These are phyloP conservation scores for Tiliacea aurago DNA, from an alignment of 2,888 invertebrate genomes.

Conservation along the genomic window DNA sequence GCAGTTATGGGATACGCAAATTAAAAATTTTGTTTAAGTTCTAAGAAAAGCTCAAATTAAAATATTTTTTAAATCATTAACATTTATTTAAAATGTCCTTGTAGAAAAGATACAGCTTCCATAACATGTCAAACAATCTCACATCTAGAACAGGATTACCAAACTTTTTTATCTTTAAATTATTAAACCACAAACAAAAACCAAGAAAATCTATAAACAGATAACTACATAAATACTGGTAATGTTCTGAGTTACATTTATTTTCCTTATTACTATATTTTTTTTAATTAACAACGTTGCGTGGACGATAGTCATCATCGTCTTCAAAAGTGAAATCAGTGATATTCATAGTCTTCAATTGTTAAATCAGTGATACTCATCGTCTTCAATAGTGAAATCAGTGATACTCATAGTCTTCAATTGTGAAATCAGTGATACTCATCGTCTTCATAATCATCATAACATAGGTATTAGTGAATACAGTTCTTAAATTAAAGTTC, in stretches of 20 bases:
- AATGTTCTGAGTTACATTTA: background rate
- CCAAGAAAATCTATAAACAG: background rate
- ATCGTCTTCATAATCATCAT: too few relatives aligned
- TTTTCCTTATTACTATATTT: background rate
- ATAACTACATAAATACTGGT: background rate
- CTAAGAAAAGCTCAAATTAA: background rate
- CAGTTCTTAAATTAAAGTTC: too few relatives aligned
- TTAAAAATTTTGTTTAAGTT: background rate
- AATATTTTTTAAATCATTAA: background rate
- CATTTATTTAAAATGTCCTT: too few relatives aligned
- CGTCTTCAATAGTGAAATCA: too few relatives aligned
- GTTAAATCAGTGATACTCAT: too few relatives aligned
- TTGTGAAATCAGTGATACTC: too few relatives aligned
- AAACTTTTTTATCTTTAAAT: background rate
- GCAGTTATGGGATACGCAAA: conserved; percentile 1
- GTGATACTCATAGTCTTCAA: too few relatives aligned
- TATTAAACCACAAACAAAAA: background rate
- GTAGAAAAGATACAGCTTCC: conserved; percentile 4
- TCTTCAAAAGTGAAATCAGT: too few relatives aligned
- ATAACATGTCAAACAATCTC: conserved; percentile 46
- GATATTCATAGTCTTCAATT: too few relatives aligned
- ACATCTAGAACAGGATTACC: conserved; percentile 26
- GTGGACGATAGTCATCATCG: background rate
- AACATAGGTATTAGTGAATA: too few relatives aligned
- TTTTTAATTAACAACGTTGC: background rate